Evolutionary conservation across 2,797 vertebrate species (phyloP).

Genomic region (Acanthurus lineatus): DNA sequence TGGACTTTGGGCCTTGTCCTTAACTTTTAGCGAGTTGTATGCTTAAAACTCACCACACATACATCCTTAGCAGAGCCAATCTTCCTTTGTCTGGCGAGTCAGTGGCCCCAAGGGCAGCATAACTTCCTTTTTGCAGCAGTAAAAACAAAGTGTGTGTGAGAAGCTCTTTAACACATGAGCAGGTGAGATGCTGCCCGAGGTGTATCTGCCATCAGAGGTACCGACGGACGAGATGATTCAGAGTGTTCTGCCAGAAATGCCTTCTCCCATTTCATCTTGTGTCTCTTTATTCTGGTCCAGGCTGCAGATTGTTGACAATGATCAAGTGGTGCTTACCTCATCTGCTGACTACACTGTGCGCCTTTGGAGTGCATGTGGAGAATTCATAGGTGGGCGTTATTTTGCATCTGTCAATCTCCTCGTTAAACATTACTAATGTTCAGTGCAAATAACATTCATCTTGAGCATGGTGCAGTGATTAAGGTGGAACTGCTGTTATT

Average conservation of each 20-base stretch:
- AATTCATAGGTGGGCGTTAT: conserved; percentile 79
- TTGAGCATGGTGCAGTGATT: conserved; percentile 13
- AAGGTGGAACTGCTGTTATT: conserved; percentile 26
- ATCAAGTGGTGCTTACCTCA: conserved; percentile 84
- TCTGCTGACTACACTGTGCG: conserved; percentile 80
- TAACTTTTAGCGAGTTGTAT: conserved; percentile 21
- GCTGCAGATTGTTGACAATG: conserved; percentile 83
- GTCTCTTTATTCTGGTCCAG: conserved; percentile 73
- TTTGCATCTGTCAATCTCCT: conserved; percentile 38
- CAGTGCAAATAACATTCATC: conserved; percentile 53
- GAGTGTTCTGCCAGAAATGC: conserved; percentile 56
- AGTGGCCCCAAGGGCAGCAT: conserved; percentile 19
- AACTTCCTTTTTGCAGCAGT: conserved; percentile 37
- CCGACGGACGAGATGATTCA: conserved; percentile 58
- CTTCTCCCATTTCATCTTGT: conserved; percentile 49
- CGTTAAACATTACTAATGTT: conserved; percentile 38
- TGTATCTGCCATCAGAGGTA: conserved; percentile 48
- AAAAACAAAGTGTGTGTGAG: conserved; percentile 56
- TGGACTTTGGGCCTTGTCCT: background rate
- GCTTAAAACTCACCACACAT: conserved; percentile 21
- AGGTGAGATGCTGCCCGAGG: conserved; percentile 47
- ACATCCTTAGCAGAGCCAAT: conserved; percentile 32
- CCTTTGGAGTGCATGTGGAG: conserved; percentile 81
- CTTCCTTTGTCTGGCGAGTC: conserved; percentile 22
- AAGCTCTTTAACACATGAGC: conserved; percentile 46